A percentile compares a stretch with the other conserved stretches of the same genome.
These are phyloP conservation scores for Formica aserva DNA, from an alignment of 2,888 invertebrate genomes.

Conservation along the genomic window DNA sequence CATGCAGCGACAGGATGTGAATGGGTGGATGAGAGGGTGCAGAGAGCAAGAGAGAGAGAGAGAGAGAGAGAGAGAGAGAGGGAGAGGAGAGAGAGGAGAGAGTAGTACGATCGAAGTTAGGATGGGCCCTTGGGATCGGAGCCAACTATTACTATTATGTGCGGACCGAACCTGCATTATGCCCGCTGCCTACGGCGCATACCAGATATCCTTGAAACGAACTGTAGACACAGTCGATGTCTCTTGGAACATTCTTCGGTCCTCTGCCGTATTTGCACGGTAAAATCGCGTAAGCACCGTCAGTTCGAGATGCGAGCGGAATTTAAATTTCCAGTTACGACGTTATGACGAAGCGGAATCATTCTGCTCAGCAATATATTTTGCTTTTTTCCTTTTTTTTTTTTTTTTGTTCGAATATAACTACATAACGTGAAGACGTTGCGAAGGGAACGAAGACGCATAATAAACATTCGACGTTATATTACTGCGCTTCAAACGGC, in stretches of 20 bases:
- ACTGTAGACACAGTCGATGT: conserved; percentile 67
- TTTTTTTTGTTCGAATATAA: background rate
- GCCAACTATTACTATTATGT: conserved; percentile 81
- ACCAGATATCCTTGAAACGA: conserved; percentile 77
- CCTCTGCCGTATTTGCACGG: conserved; percentile 64
- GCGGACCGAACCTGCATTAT: conserved; percentile 76
- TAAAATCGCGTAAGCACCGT: conserved; percentile 61
- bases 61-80: conserved; percentile 35
- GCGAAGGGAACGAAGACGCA: background rate
- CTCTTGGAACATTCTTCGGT: conserved; percentile 56
- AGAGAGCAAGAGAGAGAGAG: conserved; percentile 36
- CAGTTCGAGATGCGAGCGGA: conserved; percentile 55
- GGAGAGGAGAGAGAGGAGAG: conserved; percentile 43
- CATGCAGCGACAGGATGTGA: conserved; percentile 46
- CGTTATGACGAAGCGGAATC: conserved; percentile 23
- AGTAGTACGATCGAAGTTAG: conserved; percentile 67
- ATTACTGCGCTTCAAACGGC: conserved; percentile 1
- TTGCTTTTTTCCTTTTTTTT: background rate
- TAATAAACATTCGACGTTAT: conserved; percentile 7
- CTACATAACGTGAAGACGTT: background rate
- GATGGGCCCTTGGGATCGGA: conserved; percentile 73
- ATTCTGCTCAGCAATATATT: background rate
- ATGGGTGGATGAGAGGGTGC: background rate
- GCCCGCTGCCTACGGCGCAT: conserved; percentile 72
- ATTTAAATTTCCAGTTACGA: conserved; percentile 61